Percentiles rank a stretch among this genome's conserved stretches.
These are phyloP conservation scores for Coptodon bakossiorum DNA, from an alignment of 2,113 vertebrate genomes.

Conservation along the genomic window DNA sequence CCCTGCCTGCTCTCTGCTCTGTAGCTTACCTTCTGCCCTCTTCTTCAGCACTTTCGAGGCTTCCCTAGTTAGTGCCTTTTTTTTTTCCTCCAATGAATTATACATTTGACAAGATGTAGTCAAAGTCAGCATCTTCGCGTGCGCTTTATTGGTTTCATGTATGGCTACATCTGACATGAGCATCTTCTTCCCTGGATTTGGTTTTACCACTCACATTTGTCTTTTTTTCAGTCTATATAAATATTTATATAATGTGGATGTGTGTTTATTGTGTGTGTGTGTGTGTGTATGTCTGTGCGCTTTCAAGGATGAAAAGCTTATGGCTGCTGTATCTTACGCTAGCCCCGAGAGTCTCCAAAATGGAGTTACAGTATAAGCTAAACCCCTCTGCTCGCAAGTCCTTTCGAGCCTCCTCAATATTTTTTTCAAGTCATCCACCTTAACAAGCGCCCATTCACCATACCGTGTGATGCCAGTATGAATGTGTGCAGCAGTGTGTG, in stretches of 20 bases:
- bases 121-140: constrained; percentile 48
- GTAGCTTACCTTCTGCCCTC: constrained; percentile 25
- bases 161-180: constrained; percentile 13
- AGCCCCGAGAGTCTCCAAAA: constrained; percentile 23
- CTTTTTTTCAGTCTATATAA: constrained; percentile 9
- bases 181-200: background rate
- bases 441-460: constrained; percentile 17
- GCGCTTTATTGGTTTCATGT: constrained; percentile 17
- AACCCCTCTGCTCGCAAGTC: background rate
- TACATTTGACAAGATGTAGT: constrained; percentile 63
- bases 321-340: constrained; percentile 4
- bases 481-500: background rate
- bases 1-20: constrained; percentile 3
- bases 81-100: constrained; percentile 54
- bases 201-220: background rate
- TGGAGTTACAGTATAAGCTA: constrained; percentile 18
- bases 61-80: constrained; percentile 51
- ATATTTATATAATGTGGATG: constrained; percentile 19
- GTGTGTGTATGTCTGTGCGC: background rate
- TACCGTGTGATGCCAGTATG: background rate
- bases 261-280: background rate
- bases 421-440: background rate
- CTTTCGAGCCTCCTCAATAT: background rate
- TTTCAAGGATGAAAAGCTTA: constrained; percentile 16
- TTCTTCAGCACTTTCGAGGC: constrained; percentile 51